A percentile compares a stretch with the other conserved stretches of the same genome.
Conservation (phyloP, 2,797 vertebrate species). For the Silurus aristotelis region DNA sequence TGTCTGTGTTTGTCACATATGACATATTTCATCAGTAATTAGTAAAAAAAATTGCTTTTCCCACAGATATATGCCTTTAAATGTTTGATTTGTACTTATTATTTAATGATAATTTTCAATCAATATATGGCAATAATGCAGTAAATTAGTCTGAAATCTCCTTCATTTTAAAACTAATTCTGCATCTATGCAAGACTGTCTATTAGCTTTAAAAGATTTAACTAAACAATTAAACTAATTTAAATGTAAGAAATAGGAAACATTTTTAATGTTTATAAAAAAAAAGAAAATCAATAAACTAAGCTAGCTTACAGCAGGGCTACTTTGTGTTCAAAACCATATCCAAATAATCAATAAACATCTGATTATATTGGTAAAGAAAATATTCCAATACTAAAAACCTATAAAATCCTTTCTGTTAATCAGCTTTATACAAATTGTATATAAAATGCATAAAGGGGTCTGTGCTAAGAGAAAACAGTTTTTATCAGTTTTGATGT, state of each 20-base stretch:
- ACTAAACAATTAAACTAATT: too few relatives aligned
- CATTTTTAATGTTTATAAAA: background rate
- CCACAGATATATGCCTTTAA: background rate
- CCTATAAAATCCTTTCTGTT: background rate
- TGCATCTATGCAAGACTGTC: background rate
- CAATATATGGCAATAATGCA: background rate
- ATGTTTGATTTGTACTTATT: too few relatives aligned
- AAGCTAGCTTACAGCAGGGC: background rate
- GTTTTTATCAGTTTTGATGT: background rate
- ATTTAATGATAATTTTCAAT: background rate
- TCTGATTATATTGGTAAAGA: background rate
- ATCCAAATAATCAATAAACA: background rate
- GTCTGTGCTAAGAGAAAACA: background rate
- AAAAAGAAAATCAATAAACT: background rate
- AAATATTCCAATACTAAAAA: background rate
- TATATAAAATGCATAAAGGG: background rate
- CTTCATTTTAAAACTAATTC: background rate
- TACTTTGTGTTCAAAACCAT: background rate
- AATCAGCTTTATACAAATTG: background rate
- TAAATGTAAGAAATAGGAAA: too few relatives aligned
- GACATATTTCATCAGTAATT: background rate
- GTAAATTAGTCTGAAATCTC: background rate
- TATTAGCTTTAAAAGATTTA: too few relatives aligned
- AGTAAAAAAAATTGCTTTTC: background rate
- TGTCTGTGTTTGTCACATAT: constrained; percentile 5